Evolutionary conservation across 1,140 invertebrate genomes (phyloP), one percentile per base, ranked within the genome.

Genomic region (Temnothorax curvispinosus): DNA sequence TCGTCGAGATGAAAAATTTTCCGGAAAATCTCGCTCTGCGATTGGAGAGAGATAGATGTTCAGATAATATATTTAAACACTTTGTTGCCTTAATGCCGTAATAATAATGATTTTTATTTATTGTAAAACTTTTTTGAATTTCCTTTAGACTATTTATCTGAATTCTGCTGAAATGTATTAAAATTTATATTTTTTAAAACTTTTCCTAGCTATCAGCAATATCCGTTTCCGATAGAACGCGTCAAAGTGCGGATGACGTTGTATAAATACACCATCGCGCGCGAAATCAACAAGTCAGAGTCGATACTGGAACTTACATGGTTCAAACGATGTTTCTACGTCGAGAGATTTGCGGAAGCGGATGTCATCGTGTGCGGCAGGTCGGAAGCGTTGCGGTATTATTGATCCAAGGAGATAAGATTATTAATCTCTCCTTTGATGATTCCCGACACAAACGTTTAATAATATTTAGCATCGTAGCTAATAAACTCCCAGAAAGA

Each of bases 201-300:
- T 27, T 50, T n/a, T 9, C 6, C 13, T 21, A 27, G 13, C 32
- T n/a, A 58, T 32, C 11, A 50, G 18, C 27, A 11, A 84, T 84
- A 84, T 84, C 69, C 52, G 50, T 71, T 81, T 81, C 21, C 80
- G 41, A 84, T 84, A 75, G 67, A 60, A 47, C 44, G 54, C 69
- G 27, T 74, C 65, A 74, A 74, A 47, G 47, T 50, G 41, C 13
- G 80, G 13, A 84, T 84, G 80, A 84, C 80, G 80, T 74, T 74
- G 69, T 47, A 60, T 44, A 62, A 84, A 84, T 84, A 75, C 44
- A 74, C 69, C 13, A 27, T 60, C 27, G 9, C 54, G n/a, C 38
- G 13, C 80, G 80, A 75, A 74, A 84, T 84, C 80, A 84, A 84
- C 69, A 84, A 84, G 80, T 84, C 69, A 44, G 27, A 84, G 80